phyloP scores from a whole-genome alignment of 1,140 invertebrate genomes.

The Chlorops oryzae region DNA sequence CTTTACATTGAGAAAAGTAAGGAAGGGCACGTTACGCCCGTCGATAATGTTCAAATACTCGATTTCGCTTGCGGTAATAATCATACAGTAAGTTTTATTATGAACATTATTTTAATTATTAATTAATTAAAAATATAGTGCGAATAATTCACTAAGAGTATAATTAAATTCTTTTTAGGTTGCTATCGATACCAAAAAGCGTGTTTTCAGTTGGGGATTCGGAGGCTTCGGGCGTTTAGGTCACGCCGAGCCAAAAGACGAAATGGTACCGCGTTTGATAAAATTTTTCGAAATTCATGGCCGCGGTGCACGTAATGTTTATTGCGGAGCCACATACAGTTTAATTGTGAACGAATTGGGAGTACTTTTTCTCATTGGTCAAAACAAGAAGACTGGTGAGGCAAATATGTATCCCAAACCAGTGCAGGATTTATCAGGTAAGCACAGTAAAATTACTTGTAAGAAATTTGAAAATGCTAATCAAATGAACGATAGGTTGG shows the following conservation, averaged over 20 bases:
- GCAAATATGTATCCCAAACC: constrained; percentile 96
- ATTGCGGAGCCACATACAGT: constrained; percentile 81
- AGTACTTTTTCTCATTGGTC: constrained; percentile 77
- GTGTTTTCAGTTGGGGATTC: constrained; percentile 90
- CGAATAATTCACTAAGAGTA: not conserved
- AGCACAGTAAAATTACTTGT: constrained; percentile 9
- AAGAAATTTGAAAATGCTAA: not conserved
- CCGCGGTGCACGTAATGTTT: constrained; percentile 70
- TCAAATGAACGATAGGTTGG: constrained; percentile 58
- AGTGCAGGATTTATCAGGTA: constrained; percentile 77
- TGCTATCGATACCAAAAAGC: constrained; percentile 77
- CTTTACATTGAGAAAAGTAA: constrained; percentile 84
- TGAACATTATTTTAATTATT: not conserved
- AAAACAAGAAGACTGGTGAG: constrained; percentile 85
- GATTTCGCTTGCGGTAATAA: constrained; percentile 87
- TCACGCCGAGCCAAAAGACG: constrained; percentile 86
- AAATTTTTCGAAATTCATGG: constrained; percentile 82
- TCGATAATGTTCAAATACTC: constrained; percentile 80
- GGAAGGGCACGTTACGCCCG: constrained; percentile 75
- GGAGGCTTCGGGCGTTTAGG: constrained; percentile 88
- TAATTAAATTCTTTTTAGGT: constrained; percentile 56
- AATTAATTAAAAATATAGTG: not conserved
- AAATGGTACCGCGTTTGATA: constrained; percentile 80
- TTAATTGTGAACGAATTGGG: constrained; percentile 77
- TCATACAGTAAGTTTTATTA: constrained; percentile 63